Percentiles rank a stretch among this genome's conserved stretches.
Conservation (phyloP, 2,888 invertebrate species). For the Acronicta alni region DNA sequence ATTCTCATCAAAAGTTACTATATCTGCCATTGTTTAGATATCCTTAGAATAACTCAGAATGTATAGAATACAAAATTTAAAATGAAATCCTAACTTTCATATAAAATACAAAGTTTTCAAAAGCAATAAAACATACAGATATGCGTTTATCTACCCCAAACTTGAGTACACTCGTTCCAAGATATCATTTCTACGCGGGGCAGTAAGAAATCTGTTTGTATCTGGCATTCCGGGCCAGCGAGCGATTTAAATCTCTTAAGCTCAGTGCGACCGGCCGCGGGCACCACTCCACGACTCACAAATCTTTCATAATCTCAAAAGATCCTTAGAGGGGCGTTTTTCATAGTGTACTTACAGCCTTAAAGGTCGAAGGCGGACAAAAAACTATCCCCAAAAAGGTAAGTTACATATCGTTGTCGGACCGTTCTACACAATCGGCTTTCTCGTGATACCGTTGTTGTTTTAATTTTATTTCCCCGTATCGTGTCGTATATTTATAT, state of each 20-base stretch:
- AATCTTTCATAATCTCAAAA: constrained; percentile 89
- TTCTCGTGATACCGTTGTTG: constrained; percentile 62
- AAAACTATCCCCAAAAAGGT: constrained; percentile 65
- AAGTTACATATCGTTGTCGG: constrained; percentile 54
- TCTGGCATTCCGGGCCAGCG: constrained; percentile 87
- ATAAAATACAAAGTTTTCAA: constrained; percentile 39
- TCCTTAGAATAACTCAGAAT: too few relatives aligned
- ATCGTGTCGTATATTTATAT: constrained; percentile 79
- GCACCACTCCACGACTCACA: constrained; percentile 85
- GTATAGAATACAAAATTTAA: neutral
- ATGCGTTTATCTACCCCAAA: constrained; percentile 62
- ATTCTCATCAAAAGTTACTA: too few relatives aligned
- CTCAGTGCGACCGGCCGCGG: constrained; percentile 82
- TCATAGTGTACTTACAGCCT: constrained; percentile 76
- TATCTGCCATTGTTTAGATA: too few relatives aligned
- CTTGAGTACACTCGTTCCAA: constrained; percentile 60
- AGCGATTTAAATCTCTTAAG: constrained; percentile 89
- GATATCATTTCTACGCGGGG: constrained; percentile 74
- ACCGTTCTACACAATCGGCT: constrained; percentile 61
- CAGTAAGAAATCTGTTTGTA: constrained; percentile 87
- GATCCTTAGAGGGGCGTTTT: constrained; percentile 84
- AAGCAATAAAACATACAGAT: constrained; percentile 60
- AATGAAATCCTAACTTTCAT: constrained; percentile 21
- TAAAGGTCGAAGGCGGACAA: constrained; percentile 62
- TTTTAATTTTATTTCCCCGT: constrained; percentile 82